A percentile compares a stretch with the other conserved stretches of the same genome.
These are phyloP conservation scores for Sabellastarte sp. DNA, from an alignment of 2,888 invertebrate genomes.

Conservation along the genomic window DNA sequence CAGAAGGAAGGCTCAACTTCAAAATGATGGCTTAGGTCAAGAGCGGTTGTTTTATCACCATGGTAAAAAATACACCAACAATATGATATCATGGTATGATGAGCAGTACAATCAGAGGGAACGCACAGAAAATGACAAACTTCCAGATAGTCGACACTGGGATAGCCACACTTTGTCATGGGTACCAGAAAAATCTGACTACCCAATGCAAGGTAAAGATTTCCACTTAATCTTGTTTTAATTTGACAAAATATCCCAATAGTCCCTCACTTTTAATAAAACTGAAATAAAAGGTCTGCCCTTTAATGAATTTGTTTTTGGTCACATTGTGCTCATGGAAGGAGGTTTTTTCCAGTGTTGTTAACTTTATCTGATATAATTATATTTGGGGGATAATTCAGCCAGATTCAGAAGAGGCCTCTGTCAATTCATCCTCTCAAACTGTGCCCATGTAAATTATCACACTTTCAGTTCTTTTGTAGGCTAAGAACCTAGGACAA, in stretches of 20 bases:
- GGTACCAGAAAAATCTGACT: conserved; percentile 54
- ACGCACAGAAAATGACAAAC: conserved; percentile 35
- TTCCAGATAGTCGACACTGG: conserved; percentile 49
- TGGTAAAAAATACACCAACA: conserved; percentile 50
- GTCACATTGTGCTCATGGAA: too few species aligned
- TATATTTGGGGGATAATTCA: not conserved
- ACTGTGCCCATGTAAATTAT: too few species aligned
- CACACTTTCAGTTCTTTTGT: too few species aligned
- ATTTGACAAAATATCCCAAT: too few species aligned
- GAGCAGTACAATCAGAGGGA: conserved; percentile 53
- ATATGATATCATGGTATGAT: conserved; percentile 55
- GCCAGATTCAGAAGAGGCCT: not conserved
- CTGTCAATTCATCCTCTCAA: too few species aligned
- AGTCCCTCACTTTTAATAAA: too few species aligned
- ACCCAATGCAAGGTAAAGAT: conserved; percentile 51
- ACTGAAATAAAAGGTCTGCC: too few species aligned
- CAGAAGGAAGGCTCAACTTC: conserved; percentile 43
- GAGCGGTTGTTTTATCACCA: conserved; percentile 54
- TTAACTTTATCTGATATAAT: not conserved
- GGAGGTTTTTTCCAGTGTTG: not conserved
- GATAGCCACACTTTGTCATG: conserved; percentile 49
- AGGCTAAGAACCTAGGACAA: too few species aligned
- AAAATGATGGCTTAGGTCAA: conserved; percentile 46
- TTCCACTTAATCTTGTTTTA: too few species aligned
- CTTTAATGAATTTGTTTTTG: too few species aligned